These are phyloP conservation scores for Alligator mississippiensis DNA, from an alignment of 2,113 vertebrate genomes.

Conservation along the genomic window DNA sequence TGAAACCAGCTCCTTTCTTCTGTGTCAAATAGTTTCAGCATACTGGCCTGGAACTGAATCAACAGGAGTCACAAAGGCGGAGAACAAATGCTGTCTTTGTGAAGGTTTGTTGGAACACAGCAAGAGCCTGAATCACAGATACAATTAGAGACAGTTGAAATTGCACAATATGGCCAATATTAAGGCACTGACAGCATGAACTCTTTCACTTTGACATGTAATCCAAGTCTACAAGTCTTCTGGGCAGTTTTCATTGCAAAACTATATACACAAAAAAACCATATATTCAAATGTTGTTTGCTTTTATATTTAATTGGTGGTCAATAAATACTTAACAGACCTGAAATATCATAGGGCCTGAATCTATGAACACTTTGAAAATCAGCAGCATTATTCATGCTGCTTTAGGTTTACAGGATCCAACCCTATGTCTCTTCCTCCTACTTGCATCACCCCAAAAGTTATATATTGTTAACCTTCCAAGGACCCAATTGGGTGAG, in stretches of 20 bases:
- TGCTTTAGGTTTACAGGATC: neutral
- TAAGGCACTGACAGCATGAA: neutral
- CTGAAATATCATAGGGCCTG: neutral
- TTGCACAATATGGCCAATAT: neutral
- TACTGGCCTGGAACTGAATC: neutral
- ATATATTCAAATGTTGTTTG: neutral
- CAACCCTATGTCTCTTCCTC: neutral
- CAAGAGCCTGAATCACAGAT: neutral
- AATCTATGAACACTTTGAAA: neutral
- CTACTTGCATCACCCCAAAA: neutral
- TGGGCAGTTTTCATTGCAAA: neutral
- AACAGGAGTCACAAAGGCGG: neutral
- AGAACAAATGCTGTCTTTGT: conserved; percentile 73
- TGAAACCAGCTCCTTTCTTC: neutral
- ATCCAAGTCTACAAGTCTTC: neutral
- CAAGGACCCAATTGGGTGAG: neutral
- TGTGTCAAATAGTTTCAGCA: neutral
- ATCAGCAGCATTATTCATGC: accelerated
- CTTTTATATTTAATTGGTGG: neutral
- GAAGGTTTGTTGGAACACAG: neutral
- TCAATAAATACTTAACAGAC: conserved; percentile 1
- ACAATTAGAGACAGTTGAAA: neutral
- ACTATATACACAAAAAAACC: neutral
- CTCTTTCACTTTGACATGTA: neutral
- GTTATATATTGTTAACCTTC: neutral